Evolutionary conservation across 2,888 invertebrate species (phyloP).

Genomic region (Eristalis pertinax): DNA sequence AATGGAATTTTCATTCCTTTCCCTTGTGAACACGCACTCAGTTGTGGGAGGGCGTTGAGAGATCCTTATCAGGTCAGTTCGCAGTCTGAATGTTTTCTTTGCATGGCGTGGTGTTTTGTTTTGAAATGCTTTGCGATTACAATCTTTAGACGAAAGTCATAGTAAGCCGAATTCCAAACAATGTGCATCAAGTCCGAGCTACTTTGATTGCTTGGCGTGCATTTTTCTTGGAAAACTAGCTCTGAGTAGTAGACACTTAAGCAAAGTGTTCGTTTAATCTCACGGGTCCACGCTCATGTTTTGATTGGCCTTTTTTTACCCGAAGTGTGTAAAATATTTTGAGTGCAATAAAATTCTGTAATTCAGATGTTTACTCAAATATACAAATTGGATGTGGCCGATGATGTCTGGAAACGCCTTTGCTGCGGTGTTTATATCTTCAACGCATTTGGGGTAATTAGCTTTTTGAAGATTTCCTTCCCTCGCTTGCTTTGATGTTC

Average conservation of each 20-base stretch:
- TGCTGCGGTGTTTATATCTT: constrained; percentile 35
- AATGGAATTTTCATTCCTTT: constrained; percentile 37
- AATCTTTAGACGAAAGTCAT: neutral
- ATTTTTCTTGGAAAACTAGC: neutral
- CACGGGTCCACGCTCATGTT: neutral
- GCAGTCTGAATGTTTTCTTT: constrained; percentile 12
- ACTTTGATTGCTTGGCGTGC: neutral
- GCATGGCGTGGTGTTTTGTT: neutral
- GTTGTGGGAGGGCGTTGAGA: constrained; percentile 60
- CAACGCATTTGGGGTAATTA: constrained; percentile 34
- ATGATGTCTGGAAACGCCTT: constrained; percentile 38
- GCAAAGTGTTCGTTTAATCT: too few species aligned
- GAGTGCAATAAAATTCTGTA: constrained; percentile 38
- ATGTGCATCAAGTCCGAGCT: constrained; percentile 2
- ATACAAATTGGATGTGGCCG: constrained; percentile 3
- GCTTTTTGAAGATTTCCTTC: constrained; percentile 39
- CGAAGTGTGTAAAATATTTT: constrained; percentile 44
- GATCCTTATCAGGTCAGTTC: constrained; percentile 51
- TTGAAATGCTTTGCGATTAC: constrained; percentile 26
- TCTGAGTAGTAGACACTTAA: constrained; percentile 14
- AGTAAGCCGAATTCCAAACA: neutral
- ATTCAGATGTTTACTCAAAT: constrained; percentile 29
- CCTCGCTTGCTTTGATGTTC: neutral
- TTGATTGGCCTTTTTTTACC: constrained; percentile 31
- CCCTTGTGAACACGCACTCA: constrained; percentile 47